Evolutionary conservation across 2,113 vertebrate genomes (phyloP).

Genomic region (Oenanthe oenanthe): DNA sequence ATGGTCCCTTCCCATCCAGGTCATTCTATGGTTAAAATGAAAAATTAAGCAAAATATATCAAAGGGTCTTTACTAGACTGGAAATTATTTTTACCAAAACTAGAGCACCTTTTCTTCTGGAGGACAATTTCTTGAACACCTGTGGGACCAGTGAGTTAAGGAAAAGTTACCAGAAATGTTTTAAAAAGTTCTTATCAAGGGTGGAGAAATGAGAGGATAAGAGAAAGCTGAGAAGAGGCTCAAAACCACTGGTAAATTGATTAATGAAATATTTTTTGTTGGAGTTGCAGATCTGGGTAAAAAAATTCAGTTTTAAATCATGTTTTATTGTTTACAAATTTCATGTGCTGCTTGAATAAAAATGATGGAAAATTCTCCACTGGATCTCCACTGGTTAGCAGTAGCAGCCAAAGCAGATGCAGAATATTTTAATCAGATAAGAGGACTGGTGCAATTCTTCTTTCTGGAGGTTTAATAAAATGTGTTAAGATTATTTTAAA

Average conservation of each 20-base stretch:
- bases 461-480: neutral
- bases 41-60: neutral
- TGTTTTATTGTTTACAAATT: neutral
- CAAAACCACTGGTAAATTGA: neutral
- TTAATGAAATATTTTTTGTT: neutral
- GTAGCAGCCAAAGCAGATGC: neutral
- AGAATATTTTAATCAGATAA: neutral
- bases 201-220: neutral
- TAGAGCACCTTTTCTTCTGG: neutral
- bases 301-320: neutral
- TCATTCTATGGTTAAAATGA: neutral
- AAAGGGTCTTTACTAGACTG: neutral
- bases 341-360: neutral
- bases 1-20: neutral
- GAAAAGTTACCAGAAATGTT: neutral
- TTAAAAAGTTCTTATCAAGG: neutral
- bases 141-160: neutral
- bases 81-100: neutral
- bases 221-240: neutral
- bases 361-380: neutral
- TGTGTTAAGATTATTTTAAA: neutral
- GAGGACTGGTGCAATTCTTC: neutral
- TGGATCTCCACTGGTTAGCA: neutral
- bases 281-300: neutral
- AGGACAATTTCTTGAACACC: neutral